These are phyloP conservation scores for Metridium senile DNA, from an alignment of 92 coral and sea anemone species.

Conservation along the genomic window DNA sequence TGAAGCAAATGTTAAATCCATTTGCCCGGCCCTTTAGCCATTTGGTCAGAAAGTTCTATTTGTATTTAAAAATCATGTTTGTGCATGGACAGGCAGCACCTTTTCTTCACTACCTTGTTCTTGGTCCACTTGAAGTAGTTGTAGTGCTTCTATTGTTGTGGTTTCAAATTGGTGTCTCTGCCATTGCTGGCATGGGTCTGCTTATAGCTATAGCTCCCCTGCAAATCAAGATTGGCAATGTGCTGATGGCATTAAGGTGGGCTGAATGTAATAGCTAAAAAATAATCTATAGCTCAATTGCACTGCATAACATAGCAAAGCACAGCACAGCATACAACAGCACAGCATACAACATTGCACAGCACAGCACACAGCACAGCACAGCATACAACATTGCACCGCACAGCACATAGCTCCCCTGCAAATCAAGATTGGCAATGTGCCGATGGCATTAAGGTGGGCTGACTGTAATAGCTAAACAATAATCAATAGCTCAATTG, in stretches of 20 bases:
- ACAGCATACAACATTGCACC: too few relatives aligned
- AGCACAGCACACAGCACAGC: too few relatives aligned
- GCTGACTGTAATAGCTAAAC: too few relatives aligned
- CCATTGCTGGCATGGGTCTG: conserved; percentile 78
- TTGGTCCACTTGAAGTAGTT: conserved; percentile 71
- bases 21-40: too few relatives aligned
- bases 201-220: conserved; percentile 62
- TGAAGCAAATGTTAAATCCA: too few relatives aligned
- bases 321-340: too few relatives aligned
- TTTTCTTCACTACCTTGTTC: conserved; percentile 72
- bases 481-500: background rate
- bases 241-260: conserved; percentile 63
- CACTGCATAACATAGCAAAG: too few relatives aligned
- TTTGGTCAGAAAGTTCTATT: too few relatives aligned
- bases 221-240: conserved; percentile 70
- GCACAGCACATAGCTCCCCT: conserved; percentile 69
- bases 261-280: too few relatives aligned
- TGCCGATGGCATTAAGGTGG: conserved; percentile 62
- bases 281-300: background rate
- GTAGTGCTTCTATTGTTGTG: conserved; percentile 57
- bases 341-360: too few relatives aligned
- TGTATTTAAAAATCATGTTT: too few relatives aligned
- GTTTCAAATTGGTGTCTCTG: conserved; percentile 70
- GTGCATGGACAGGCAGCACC: conserved; percentile 71
- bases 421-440: conserved; percentile 70